Conservation (phyloP, 2,113 vertebrate species). For the Oxygymnocypris stewartii region DNA sequence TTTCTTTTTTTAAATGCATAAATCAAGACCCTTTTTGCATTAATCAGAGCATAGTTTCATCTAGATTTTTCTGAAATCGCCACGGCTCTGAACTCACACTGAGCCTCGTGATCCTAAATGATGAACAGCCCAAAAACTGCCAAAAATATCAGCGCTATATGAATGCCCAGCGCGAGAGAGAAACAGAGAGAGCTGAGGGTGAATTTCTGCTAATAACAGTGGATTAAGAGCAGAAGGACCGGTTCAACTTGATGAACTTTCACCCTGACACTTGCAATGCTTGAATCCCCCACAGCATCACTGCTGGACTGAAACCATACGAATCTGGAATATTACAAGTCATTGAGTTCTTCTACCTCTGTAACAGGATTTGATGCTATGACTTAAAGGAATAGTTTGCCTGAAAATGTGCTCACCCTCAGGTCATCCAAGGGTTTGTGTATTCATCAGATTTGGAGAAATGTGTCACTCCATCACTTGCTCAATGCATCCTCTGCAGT, state of each 20-base stretch:
- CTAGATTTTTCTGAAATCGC: conserved; percentile 40
- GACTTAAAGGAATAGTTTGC: not conserved
- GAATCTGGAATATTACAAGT: not conserved
- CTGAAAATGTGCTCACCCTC: too few species aligned
- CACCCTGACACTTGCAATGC: conserved; percentile 33
- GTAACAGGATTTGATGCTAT: not conserved
- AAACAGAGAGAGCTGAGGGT: conserved; percentile 21
- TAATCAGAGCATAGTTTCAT: conserved; percentile 20
- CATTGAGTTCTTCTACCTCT: not conserved
- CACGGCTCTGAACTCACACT: conserved; percentile 44
- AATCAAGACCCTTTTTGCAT: not conserved
- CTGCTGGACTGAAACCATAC: not conserved
- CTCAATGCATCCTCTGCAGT: not conserved
- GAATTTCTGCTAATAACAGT: conserved; percentile 26
- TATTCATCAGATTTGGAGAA: not conserved
- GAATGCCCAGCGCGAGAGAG: conserved; percentile 7
- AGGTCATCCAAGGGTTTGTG: not conserved
- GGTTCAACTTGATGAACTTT: conserved; percentile 47
- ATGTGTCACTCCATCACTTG: not conserved
- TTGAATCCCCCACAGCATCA: conserved; percentile 19
- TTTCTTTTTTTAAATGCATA: not conserved
- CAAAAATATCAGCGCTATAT: conserved; percentile 52
- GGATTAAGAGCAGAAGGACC: conserved; percentile 40
- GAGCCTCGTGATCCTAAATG: conserved; percentile 37
- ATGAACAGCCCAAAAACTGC: conserved; percentile 44